Percentiles rank a stretch among this genome's conserved stretches.
These are phyloP conservation scores for Pogona vitticeps DNA, from an alignment of 2,113 vertebrate genomes.

Conservation along the genomic window DNA sequence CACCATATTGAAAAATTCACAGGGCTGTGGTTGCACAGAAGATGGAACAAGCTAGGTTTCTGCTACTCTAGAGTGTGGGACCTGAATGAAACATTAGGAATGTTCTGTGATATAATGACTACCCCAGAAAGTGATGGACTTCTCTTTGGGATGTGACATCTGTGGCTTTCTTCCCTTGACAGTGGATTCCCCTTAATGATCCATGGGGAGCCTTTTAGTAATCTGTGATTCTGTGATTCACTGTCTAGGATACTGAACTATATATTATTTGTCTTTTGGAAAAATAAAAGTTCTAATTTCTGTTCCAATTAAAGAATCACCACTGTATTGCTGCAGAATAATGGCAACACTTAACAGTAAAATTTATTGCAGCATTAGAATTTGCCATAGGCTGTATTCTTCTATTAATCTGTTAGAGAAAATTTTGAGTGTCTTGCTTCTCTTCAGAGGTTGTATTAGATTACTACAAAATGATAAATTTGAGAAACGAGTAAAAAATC, in stretches of 20 bases:
- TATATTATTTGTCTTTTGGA: neutral
- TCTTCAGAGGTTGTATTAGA: neutral
- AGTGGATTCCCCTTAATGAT: too few relatives aligned
- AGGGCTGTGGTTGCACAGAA: too few relatives aligned
- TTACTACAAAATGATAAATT: constrained; percentile 4
- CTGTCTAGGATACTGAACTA: rapidly evolving
- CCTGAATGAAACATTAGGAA: too few relatives aligned
- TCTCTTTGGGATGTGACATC: too few relatives aligned
- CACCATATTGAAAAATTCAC: too few relatives aligned
- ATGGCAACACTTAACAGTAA: constrained; percentile 5
- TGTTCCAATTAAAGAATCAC: constrained; percentile 27
- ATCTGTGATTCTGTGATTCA: too few relatives aligned
- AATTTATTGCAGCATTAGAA: constrained; percentile 9
- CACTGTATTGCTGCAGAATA: neutral
- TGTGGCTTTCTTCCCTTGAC: too few relatives aligned
- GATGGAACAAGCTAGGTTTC: too few relatives aligned
- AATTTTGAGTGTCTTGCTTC: neutral
- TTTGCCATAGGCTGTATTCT: neutral
- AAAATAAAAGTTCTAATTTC: neutral
- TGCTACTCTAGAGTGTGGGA: too few relatives aligned
- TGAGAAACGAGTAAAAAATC: neutral
- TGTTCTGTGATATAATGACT: too few relatives aligned
- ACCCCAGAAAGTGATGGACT: too few relatives aligned
- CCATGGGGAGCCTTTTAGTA: too few relatives aligned
- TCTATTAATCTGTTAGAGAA: constrained; percentile 8